Percentiles rank a stretch among this genome's conserved stretches.
These are phyloP conservation scores for Plestiodon gilberti DNA, from an alignment of 2,113 vertebrate genomes.

Conservation along the genomic window DNA sequence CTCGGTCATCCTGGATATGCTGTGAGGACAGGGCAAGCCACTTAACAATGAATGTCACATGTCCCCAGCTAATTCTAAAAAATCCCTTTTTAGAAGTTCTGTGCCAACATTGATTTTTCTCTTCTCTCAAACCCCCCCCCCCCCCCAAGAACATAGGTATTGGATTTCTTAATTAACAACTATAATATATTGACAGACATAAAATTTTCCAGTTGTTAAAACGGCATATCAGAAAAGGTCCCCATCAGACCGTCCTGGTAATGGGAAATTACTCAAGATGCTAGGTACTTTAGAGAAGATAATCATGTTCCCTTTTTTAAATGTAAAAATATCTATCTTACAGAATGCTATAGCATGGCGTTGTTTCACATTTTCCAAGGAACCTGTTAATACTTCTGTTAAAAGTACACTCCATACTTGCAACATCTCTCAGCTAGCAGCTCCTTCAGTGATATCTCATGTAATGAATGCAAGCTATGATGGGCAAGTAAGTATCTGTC, in stretches of 20 bases:
- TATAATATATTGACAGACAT: background rate
- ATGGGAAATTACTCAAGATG: background rate
- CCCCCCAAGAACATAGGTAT: no score
- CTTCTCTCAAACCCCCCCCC: no score
- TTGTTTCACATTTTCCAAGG: constrained; percentile 92
- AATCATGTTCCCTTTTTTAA: background rate
- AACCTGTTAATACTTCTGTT: constrained; percentile 70
- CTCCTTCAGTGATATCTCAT: constrained; percentile 89
- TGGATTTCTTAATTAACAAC: background rate
- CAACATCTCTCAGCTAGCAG: constrained; percentile 69
- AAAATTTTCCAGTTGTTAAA: background rate
- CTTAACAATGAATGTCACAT: no score
- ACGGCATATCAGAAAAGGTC: background rate
- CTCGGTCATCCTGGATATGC: no score
- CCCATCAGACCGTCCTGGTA: background rate
- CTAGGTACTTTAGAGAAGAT: background rate
- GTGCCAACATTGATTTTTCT: background rate
- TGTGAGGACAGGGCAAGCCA: no score
- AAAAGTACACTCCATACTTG: constrained; percentile 68
- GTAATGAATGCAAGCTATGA: constrained; percentile 87
- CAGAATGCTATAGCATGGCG: constrained; percentile 91
- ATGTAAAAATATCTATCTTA: constrained; percentile 15
- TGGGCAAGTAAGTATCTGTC: constrained; percentile 80
- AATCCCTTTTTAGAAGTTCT: background rate
- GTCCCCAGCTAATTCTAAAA: no score